Evolutionary conservation across 2,797 vertebrate genomes (phyloP), one percentile per base, ranked within the genome.

Genomic region (Acrocephalus scirpaceus): DNA sequence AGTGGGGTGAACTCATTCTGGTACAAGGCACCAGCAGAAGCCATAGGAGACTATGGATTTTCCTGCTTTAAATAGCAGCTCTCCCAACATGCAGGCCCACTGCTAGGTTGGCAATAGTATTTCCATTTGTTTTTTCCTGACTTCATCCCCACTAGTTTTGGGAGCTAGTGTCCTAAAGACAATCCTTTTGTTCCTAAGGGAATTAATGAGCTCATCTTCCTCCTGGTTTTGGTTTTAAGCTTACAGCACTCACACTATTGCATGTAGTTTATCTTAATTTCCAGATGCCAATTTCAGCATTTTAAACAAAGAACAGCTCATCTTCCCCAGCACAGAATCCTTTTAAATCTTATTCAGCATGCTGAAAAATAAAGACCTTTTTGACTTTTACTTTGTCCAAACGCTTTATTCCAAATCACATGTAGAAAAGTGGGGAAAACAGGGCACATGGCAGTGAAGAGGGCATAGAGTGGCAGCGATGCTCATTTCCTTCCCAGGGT

Each of bases 1-100:
- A 51, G 62, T 27, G n/a, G n/a, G 29, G 45, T 30, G 45, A 72
- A 13, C 36, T 79, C 4, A 0, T 4, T 4, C n/a, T 0, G 2
- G 47, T 17, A 16, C 36, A 15, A 34, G 34, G 18, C 29, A 22
- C 27, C 47, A 26, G 44, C 54, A 32, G 45, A 26, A 76, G 38
- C 67, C 0, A 0, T 23, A 11, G 5, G 2, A 1, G 1, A 56
- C 8, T 8, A 0, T 11, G 5, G 16, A 4, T 71, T 58, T 29
- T 25, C 29, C 53, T 60, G 45, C 79, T 74, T 36, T 32, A 7
- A 67, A 12, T 48, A n/a, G 86, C 4, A 42, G 34, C 16, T 40
- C 45, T 58, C 42, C 76, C 76, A 17, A 7, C 15, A 22, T 83
- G 23, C 56, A 64, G 54, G 13, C 44, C 32, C 29, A 3, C 40